A percentile compares a stretch with the other conserved stretches of the same genome.
These are phyloP conservation scores for Taphrorychus bicolor DNA, from an alignment of 2,888 invertebrate genomes.

Conservation along the genomic window DNA sequence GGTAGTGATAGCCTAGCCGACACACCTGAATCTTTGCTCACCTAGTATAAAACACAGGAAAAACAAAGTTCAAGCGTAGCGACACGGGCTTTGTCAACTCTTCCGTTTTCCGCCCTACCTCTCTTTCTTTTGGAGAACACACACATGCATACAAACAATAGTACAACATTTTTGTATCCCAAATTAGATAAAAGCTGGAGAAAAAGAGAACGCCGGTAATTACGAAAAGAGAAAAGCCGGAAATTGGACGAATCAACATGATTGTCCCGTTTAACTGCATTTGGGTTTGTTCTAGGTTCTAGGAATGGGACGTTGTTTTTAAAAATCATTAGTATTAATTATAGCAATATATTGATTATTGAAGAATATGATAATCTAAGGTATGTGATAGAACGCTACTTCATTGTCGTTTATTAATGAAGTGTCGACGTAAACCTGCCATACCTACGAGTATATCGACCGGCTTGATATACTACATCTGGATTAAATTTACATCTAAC, in stretches of 20 bases:
- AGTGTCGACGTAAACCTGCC: too few species aligned
- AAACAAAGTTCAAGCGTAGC: conserved; percentile 82
- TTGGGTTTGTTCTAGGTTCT: not conserved
- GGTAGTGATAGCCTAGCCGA: conserved; percentile 59
- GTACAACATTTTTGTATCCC: conserved; percentile 1
- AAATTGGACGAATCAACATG: not conserved
- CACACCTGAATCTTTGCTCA: conserved; percentile 93
- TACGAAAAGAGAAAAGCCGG: not conserved
- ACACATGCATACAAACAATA: not conserved
- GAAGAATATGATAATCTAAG: too few species aligned
- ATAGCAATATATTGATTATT: too few species aligned
- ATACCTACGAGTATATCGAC: too few species aligned
- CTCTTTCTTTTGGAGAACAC: conserved; percentile 10
- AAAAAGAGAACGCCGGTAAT: not conserved
- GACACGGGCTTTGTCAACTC: conserved; percentile 40
- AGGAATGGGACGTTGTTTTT: not conserved
- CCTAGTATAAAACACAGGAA: conserved; percentile 74
- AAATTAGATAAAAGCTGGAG: conserved; percentile 5
- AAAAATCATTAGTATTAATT: not conserved
- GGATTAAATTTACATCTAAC: not conserved
- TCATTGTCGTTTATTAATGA: too few species aligned
- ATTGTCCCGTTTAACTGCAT: not conserved
- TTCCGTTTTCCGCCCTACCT: conserved; percentile 25
- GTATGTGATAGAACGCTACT: too few species aligned
- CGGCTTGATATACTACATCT: not conserved